Evolutionary conservation across 2,113 vertebrate species (phyloP).

Genomic region (Rhinoderma darwinii): DNA sequence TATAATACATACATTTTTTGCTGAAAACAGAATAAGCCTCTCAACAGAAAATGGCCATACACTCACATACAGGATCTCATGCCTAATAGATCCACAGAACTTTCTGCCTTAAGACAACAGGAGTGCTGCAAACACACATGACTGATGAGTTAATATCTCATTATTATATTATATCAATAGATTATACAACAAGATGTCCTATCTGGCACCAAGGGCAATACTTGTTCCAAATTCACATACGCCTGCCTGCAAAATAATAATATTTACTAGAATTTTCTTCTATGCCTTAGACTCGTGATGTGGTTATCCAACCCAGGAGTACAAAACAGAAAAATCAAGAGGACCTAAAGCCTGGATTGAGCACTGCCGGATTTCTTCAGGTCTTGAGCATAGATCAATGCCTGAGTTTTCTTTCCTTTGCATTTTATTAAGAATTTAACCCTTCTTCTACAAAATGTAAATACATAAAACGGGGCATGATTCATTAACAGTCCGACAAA

Average conservation of each 20-base stretch:
- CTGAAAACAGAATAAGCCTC: too few species aligned
- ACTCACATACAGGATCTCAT: too few species aligned
- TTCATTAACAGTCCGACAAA: slow-evolving; percentile 29
- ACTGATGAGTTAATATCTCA: too few species aligned
- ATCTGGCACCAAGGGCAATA: too few species aligned
- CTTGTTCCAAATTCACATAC: not conserved
- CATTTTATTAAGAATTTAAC: not conserved
- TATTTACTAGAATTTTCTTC: not conserved
- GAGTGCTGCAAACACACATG: too few species aligned
- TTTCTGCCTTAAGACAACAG: too few species aligned
- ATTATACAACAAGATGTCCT: too few species aligned
- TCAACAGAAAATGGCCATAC: too few species aligned
- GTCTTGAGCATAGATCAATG: not conserved
- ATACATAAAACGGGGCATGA: not conserved
- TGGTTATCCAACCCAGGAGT: not conserved
- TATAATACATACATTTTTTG: too few species aligned
- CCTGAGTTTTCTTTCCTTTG: not conserved
- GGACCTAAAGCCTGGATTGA: not conserved
- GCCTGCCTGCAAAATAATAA: not conserved
- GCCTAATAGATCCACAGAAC: too few species aligned
- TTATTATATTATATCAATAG: too few species aligned
- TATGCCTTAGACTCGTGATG: not conserved
- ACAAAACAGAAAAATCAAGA: not conserved
- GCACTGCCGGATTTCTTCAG: not conserved
- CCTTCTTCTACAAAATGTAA: not conserved